Percentiles rank a stretch among this genome's conserved stretches.
These are phyloP conservation scores for Fissipunctia ypsillon DNA, from an alignment of 2,888 invertebrate species.

Conservation along the genomic window DNA sequence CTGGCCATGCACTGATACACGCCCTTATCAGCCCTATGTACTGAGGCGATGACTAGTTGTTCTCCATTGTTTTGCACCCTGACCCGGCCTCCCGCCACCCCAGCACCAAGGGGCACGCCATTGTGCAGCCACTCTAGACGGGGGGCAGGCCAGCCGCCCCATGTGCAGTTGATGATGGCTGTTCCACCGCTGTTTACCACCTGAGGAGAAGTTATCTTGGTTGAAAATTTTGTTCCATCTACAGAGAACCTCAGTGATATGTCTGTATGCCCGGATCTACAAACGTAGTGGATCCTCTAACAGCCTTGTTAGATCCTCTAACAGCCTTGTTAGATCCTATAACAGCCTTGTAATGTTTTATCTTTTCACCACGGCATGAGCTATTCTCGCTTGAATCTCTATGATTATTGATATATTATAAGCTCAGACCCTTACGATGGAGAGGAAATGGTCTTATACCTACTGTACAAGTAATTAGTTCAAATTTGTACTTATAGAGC, in stretches of 20 bases:
- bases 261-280: background rate
- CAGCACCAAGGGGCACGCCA: constrained; percentile 91
- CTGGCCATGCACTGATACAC: constrained; percentile 97
- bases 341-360: too few relatives aligned
- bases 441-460: background rate
- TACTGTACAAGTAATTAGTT: background rate
- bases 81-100: constrained; percentile 84
- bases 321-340: too few relatives aligned
- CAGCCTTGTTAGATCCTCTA: background rate
- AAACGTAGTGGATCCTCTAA: background rate
- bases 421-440: background rate
- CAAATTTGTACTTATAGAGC: background rate
- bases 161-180: constrained; percentile 96
- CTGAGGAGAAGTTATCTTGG: constrained; percentile 78
- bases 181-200: constrained; percentile 96
- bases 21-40: constrained; percentile 95
- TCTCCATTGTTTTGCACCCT: constrained; percentile 80
- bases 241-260: background rate
- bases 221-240: background rate
- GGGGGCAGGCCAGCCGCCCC: constrained; percentile 94
- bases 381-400: background rate
- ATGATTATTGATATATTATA: too few relatives aligned
- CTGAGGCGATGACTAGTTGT: constrained; percentile 85
- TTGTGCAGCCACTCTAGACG: constrained; percentile 94
- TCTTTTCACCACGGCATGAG: background rate